Evolutionary conservation across 2,113 vertebrate species (phyloP).

Genomic region (Chaenocephalus aceratus): DNA sequence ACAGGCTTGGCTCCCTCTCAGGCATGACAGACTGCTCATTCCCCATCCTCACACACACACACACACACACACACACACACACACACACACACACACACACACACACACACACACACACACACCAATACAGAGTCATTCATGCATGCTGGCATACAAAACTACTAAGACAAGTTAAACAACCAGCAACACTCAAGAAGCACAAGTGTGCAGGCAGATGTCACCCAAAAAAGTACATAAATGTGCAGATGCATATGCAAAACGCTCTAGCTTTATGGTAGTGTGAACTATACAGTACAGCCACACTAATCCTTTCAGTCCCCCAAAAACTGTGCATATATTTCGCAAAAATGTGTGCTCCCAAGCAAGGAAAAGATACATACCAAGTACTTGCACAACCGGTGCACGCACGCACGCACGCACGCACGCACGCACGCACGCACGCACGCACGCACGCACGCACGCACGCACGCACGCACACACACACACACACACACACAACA

Average conservation of each 20-base stretch:
- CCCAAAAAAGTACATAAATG: slow-evolving; percentile 55
- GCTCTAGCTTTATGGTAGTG: slow-evolving; percentile 48
- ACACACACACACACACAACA: too few relatives aligned
- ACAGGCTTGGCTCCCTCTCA: slow-evolving; percentile 83
- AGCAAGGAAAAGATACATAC: slow-evolving; percentile 18
- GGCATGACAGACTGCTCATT: slow-evolving; percentile 83
- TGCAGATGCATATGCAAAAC: slow-evolving; percentile 73
- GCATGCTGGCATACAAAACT: slow-evolving; percentile 77
- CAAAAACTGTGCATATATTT: slow-evolving; percentile 46
- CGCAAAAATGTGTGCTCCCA: slow-evolving; percentile 39
- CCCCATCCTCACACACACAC: slow-evolving; percentile 55
- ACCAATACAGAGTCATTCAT: slow-evolving; percentile 62
- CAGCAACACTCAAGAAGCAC: slow-evolving; percentile 75
- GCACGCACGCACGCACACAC: too few relatives aligned
- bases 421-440: too few relatives aligned
- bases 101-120: slow-evolving; percentile 26
- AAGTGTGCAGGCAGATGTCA: slow-evolving; percentile 70
- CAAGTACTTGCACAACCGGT: neutral
- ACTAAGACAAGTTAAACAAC: slow-evolving; percentile 80
- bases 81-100: neutral
- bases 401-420: slow-evolving; percentile 10
- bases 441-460: too few relatives aligned
- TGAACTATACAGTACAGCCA: slow-evolving; percentile 51
- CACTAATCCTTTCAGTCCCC: slow-evolving; percentile 66
- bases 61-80: slow-evolving; percentile 11